phyloP scores from a whole-genome alignment of 2,797 vertebrate genomes.

The Acanthurus leucopareius region DNA sequence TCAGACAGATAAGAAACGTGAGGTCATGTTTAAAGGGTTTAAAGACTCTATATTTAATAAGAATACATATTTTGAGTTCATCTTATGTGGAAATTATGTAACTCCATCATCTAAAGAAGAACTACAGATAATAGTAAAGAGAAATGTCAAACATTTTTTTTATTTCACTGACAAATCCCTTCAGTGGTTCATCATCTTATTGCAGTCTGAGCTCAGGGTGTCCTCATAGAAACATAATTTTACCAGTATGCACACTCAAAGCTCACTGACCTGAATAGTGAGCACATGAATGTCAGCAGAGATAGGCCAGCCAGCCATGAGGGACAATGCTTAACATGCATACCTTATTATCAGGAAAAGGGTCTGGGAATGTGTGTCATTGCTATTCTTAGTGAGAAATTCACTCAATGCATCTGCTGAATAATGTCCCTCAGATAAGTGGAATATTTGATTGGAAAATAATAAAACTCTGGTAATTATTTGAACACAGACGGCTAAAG shows the following conservation, averaged over 20 bases:
- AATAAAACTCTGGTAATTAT: slow-evolving; percentile 13
- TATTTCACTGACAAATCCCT: slow-evolving; percentile 29
- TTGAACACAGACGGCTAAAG: slow-evolving; percentile 9
- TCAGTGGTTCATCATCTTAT: slow-evolving; percentile 44
- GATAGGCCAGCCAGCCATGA: slow-evolving; percentile 71
- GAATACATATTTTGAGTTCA: slow-evolving; percentile 4
- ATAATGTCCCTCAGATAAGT: slow-evolving; percentile 37
- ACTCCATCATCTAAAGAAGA: neutral
- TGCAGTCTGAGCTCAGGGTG: slow-evolving; percentile 36
- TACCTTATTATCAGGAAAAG: slow-evolving; percentile 74
- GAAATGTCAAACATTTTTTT: slow-evolving; percentile 32
- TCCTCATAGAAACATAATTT: slow-evolving; percentile 56
- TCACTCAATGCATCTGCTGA: slow-evolving; percentile 33
- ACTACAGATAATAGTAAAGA: slow-evolving; percentile 6
- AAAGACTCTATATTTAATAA: neutral
- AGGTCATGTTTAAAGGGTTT: slow-evolving; percentile 7
- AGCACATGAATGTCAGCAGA: slow-evolving; percentile 76
- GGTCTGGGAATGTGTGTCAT: slow-evolving; percentile 75
- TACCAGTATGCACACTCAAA: slow-evolving; percentile 68
- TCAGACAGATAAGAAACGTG: slow-evolving; percentile 18
- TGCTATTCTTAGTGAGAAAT: slow-evolving; percentile 73
- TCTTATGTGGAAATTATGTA: slow-evolving; percentile 20
- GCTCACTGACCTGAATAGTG: slow-evolving; percentile 85
- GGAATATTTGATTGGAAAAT: slow-evolving; percentile 36
- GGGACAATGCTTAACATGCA: slow-evolving; percentile 75